These are phyloP conservation scores for Spermophilus dauricus DNA, from an alignment of 2,113 vertebrate species.

Conservation along the genomic window DNA sequence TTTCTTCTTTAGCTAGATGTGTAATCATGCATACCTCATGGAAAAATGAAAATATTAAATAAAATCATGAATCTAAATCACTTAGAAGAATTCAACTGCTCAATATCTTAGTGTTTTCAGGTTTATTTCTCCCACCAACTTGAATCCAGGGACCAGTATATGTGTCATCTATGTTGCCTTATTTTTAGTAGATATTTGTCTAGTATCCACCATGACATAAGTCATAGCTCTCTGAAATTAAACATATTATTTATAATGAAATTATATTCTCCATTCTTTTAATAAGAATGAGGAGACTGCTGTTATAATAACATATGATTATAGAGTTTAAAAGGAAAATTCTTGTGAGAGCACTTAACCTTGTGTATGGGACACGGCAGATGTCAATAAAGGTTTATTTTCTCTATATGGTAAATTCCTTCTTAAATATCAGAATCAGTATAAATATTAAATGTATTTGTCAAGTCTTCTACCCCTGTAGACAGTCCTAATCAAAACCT, in stretches of 20 bases:
- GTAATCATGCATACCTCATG: not conserved
- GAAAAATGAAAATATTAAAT: constrained; percentile 21
- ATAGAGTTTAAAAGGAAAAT: not conserved
- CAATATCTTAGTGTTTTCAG: not conserved
- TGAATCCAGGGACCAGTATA: not conserved
- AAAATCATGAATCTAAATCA: not conserved
- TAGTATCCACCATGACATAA: not conserved
- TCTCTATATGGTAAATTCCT: not conserved
- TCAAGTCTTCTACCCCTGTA: not conserved
- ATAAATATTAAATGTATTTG: constrained; percentile 7
- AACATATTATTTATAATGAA: not conserved
- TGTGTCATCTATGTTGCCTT: not conserved
- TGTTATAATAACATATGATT: not conserved
- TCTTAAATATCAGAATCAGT: constrained; percentile 9
- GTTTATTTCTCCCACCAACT: not conserved
- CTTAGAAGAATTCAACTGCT: not conserved
- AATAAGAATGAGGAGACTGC: not conserved
- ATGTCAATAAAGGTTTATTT: not conserved
- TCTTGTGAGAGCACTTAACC: not conserved
- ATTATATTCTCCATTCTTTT: not conserved
- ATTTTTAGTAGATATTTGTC: not conserved
- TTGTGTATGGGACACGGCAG: not conserved
- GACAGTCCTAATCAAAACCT: not conserved
- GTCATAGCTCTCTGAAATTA: not conserved
- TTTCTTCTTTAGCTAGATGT: not conserved